Percentiles rank a stretch among this genome's conserved stretches.
Conservation (phyloP, 2,113 vertebrate species). For the Istiophorus platypterus region DNA sequence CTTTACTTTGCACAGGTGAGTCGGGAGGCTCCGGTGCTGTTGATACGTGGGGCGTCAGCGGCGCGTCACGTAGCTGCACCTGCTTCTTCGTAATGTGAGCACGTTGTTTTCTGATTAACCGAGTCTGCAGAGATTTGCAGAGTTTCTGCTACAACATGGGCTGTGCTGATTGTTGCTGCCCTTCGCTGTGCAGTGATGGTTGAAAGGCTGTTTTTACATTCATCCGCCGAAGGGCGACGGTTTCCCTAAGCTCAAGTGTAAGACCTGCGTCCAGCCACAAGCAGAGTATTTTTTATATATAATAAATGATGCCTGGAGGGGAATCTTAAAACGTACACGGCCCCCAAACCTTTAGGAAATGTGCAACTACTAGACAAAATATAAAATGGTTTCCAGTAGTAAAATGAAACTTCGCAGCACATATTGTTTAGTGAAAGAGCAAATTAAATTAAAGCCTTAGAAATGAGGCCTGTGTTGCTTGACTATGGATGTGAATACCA, state of each 20-base stretch:
- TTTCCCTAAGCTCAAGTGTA: not conserved
- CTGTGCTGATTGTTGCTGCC: not conserved
- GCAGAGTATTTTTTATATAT: no score
- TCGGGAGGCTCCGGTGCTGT: not conserved
- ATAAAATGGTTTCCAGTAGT: not conserved
- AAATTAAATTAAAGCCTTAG: not conserved
- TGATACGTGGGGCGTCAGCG: not conserved
- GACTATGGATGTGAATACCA: not conserved
- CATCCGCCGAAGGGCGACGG: not conserved
- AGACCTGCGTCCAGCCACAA: not conserved
- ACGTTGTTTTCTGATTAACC: no score
- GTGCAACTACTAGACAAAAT: not conserved
- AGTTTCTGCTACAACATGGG: no score
- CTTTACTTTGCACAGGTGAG: slow-evolving; percentile 97
- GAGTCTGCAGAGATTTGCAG: no score
- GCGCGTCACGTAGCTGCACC: not conserved
- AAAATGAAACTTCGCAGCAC: not conserved
- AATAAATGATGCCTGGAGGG: no score
- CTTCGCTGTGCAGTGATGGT: not conserved
- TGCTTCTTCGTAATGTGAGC: not conserved
- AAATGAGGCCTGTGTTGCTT: not conserved
- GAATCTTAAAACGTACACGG: no score
- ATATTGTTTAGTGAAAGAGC: not conserved
- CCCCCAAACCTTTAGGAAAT: not conserved
- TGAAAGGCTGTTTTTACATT: not conserved